phyloP scores from a whole-genome alignment of 2,888 invertebrate species.

The Spatulosminthurus flaviceps region DNA sequence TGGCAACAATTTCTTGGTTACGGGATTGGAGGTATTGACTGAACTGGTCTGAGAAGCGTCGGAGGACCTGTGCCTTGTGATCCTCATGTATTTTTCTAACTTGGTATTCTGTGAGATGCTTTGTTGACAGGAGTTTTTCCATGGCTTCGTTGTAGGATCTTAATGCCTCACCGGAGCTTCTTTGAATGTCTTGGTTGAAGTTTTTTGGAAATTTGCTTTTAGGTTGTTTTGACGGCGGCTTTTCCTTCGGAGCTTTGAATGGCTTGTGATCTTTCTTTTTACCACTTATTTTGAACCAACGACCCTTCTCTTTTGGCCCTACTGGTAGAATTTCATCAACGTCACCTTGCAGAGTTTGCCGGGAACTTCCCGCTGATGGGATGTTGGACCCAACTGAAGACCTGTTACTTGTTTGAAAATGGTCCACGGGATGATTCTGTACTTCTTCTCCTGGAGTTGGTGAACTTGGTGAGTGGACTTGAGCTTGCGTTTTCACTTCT shows the following conservation, averaged over 20 bases:
- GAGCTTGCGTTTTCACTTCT: too few species aligned
- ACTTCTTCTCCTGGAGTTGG: too few species aligned
- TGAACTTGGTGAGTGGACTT: too few species aligned
- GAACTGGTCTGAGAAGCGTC: neutral
- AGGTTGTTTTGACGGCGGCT: neutral
- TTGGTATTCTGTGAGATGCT: neutral
- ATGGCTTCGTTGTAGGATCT: neutral
- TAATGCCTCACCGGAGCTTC: neutral
- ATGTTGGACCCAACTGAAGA: neutral
- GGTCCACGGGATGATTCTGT: too few species aligned
- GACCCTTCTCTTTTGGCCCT: neutral
- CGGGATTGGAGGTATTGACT: neutral
- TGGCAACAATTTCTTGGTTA: neutral
- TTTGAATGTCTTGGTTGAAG: neutral
- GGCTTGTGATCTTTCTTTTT: too few species aligned
- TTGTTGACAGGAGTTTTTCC: neutral
- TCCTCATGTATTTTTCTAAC: neutral
- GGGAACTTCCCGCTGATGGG: neutral
- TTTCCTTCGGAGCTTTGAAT: neutral
- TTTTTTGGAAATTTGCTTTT: neutral
- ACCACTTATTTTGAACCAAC: neutral
- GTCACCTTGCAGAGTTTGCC: neutral
- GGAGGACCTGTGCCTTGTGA: neutral
- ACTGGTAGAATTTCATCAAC: neutral
- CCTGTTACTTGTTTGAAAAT: too few species aligned